Evolutionary conservation across 2,888 invertebrate genomes (phyloP), one percentile per base, ranked within the genome.

Genomic region (Caenorhabditis plicata): DNA sequence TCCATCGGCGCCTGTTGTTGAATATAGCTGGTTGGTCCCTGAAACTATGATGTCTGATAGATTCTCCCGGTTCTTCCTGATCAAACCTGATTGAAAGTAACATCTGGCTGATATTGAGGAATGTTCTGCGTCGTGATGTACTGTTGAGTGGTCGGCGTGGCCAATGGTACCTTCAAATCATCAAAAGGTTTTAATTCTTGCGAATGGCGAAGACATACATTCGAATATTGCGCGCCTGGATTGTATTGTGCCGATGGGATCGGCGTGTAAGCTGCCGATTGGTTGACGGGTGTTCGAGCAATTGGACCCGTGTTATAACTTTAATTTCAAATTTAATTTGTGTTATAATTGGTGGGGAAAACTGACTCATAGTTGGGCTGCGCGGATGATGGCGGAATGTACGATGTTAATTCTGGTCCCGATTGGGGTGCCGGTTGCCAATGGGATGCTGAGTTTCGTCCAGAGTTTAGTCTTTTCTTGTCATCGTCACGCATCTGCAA

Each of bases 401-500:
- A 56, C 17, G 47, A 42, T 46, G 41, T 47, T 5, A 17, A 9
- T 8, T 31, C 13, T 9, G 44, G 25, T 36, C 36, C 51, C 43
- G 42, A 47, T 39, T 51, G 51, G 35, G 36, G 48, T 36, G 25
- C 49, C 20, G 40, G 53, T 13, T 58, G 41, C 65, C 65, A 68
- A 20, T 64, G 53, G 1, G 57, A 46, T 3, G 54, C 53, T 25
- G 68, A 66, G 25, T 65, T 65, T 31, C 68, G 32, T 0, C 64
- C 61, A 17, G 65, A 60, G 13, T 51, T 48, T 3, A 55, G 33
- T 39, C 61, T 33, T 17, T 66, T 61, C 45, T 63, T 65, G 32
- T 69, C 64, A 19, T 66, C 66, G 20, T 45, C 52, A 29, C 69
- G 32, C 69, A 69, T 69, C 69, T 69, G 60, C 13, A 68, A 55